phyloP scores from a whole-genome alignment of 2,797 vertebrate genomes.

The Epinephelus coioides region DNA sequence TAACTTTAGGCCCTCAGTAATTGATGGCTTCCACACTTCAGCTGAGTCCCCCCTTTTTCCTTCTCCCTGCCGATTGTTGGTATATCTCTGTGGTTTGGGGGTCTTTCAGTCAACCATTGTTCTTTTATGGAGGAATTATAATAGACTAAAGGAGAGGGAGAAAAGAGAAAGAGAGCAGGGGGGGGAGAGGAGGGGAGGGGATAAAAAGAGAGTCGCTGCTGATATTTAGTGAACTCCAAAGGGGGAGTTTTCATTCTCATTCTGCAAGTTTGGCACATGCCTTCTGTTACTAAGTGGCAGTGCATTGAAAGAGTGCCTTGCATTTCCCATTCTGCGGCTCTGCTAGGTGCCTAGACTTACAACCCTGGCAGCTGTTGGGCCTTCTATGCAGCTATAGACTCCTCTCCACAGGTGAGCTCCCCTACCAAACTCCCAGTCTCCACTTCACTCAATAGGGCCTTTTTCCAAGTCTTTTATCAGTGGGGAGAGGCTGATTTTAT shows the following conservation, averaged over 20 bases:
- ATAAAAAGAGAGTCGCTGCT: conserved; percentile 80
- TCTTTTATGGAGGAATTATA: conserved; percentile 86
- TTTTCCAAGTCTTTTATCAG: conserved; percentile 80
- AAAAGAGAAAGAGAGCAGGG: conserved; percentile 68
- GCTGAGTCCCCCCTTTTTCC: conserved; percentile 69
- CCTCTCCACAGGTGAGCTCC: conserved; percentile 90
- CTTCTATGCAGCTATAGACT: conserved; percentile 88
- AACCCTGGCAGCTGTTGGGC: conserved; percentile 92
- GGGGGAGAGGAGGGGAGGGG: conserved; percentile 49
- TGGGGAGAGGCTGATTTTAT: conserved; percentile 72
- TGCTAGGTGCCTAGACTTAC: conserved; percentile 89
- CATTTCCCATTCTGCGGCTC: conserved; percentile 88
- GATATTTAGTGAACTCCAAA: conserved; percentile 86
- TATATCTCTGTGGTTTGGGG: conserved; percentile 85
- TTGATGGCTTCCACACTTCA: conserved; percentile 91
- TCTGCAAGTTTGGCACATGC: conserved; percentile 91
- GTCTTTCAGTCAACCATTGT: conserved; percentile 84
- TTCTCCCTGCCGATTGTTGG: conserved; percentile 84
- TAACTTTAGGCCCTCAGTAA: conserved; percentile 87
- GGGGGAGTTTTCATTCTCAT: conserved; percentile 88
- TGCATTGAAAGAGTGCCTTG: conserved; percentile 86
- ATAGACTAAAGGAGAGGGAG: conserved; percentile 80
- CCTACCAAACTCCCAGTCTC: conserved; percentile 85
- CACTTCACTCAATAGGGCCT: conserved; percentile 84
- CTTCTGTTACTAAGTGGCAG: conserved; percentile 92